Evolutionary conservation across 35 echinoderm and acorn worm genomes (phyloP).

Genomic region (Strongylocentrotus purpuratus): DNA sequence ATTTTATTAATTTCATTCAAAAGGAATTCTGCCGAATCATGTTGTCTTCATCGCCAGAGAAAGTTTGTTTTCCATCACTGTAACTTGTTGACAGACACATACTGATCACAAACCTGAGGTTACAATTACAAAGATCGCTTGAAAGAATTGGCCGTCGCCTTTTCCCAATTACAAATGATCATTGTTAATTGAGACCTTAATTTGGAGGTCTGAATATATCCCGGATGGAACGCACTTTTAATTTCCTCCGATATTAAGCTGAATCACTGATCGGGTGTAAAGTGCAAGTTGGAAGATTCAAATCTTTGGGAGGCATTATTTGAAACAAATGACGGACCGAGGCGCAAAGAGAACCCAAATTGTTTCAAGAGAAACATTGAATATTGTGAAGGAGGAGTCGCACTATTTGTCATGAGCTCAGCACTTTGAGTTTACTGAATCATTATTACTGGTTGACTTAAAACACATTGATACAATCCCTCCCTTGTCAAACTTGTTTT

Average conservation of each 20-base stretch:
- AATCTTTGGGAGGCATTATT: not conserved
- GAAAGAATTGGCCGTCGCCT: constrained; percentile 7
- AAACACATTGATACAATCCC: not conserved
- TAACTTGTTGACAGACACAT: not conserved
- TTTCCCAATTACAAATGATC: constrained; percentile 13
- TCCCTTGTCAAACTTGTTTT: not conserved
- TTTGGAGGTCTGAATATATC: not conserved
- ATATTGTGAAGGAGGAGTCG: not conserved
- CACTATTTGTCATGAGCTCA: not conserved
- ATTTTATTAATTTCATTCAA: not conserved
- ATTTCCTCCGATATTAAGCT: not conserved
- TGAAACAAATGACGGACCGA: not conserved
- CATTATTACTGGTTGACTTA: not conserved
- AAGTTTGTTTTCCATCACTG: not conserved
- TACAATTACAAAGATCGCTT: not conserved
- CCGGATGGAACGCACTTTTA: not conserved
- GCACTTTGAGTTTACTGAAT: not conserved
- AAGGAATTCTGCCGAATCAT: not conserved
- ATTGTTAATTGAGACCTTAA: constrained; percentile 13
- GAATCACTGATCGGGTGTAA: constrained; percentile 9
- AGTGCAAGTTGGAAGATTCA: not conserved
- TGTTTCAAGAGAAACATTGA: not conserved
- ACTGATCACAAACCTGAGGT: not conserved
- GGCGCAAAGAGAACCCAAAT: not conserved
- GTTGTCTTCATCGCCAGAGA: not conserved